These are phyloP conservation scores for Drosophila cognata DNA, from an alignment of 2,888 invertebrate species.

Conservation along the genomic window DNA sequence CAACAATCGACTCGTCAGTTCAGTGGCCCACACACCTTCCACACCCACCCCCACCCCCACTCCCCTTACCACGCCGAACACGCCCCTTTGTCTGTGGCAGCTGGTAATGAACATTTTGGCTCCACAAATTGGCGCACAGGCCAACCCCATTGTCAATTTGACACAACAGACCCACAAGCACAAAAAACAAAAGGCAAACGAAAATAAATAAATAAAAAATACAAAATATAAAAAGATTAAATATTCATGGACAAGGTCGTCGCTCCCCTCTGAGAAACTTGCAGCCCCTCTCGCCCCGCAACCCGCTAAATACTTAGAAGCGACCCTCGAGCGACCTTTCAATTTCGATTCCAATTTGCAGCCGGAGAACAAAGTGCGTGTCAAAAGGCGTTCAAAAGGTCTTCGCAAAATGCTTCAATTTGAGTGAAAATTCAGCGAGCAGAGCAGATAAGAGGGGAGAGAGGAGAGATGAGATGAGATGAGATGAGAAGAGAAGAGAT, in stretches of 20 bases:
- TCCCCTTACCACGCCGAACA: conserved; percentile 30
- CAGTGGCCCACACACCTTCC: conserved; percentile 45
- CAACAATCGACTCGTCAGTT: conserved; percentile 56
- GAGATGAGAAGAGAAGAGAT: too few relatives aligned
- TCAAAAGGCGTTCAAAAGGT: conserved; percentile 47
- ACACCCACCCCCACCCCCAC: conserved; percentile 17
- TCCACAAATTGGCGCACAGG: conserved; percentile 27
- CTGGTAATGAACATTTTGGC: conserved; percentile 59
- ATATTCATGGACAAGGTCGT: conserved; percentile 64
- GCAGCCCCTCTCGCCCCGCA: neutral
- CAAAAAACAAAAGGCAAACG: neutral
- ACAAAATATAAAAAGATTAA: conserved; percentile 28
- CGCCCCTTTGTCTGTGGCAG: conserved; percentile 33
- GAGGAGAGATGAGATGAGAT: neutral
- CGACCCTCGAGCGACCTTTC: conserved; percentile 40
- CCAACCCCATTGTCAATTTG: conserved; percentile 44
- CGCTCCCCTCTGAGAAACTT: conserved; percentile 33
- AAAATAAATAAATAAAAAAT: conserved; percentile 18
- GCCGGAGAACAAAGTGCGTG: conserved; percentile 47
- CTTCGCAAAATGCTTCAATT: conserved; percentile 29
- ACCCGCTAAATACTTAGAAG: neutral
- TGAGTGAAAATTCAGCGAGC: conserved; percentile 31
- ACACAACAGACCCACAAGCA: conserved; percentile 1
- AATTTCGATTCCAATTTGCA: conserved; percentile 56
- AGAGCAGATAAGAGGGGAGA: conserved; percentile 2